phyloP scores from a whole-genome alignment of 1,140 invertebrate species.

The Drosophila repletoides region DNA sequence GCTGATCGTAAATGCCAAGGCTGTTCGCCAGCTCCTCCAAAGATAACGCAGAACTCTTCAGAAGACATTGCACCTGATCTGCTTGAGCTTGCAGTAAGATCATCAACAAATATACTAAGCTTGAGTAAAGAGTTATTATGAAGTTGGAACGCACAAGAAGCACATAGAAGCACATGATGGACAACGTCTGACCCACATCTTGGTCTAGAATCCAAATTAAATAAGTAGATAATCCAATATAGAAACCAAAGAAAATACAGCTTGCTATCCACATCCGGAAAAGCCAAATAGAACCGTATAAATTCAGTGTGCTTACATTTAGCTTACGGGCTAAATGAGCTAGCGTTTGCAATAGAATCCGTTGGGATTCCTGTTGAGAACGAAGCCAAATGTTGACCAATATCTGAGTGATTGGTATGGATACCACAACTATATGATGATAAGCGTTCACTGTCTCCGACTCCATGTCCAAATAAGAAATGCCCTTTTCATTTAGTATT shows the following conservation, averaged over 20 bases:
- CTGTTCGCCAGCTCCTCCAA: neutral
- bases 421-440: neutral
- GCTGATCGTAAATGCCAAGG: constrained; percentile 1
- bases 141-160: neutral
- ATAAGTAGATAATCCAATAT: neutral
- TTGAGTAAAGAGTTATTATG: constrained; percentile 3
- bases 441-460: neutral
- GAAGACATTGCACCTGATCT: neutral
- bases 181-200: neutral
- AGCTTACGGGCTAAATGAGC: neutral
- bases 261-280: neutral
- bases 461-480: neutral
- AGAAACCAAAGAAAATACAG: neutral
- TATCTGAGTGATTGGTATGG: neutral
- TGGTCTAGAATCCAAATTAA: neutral
- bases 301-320: neutral
- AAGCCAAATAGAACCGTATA: neutral
- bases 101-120: neutral
- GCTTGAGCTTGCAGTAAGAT: neutral
- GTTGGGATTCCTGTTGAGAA: constrained; percentile 5
- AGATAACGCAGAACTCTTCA: neutral
- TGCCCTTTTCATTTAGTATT: neutral
- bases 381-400: constrained; percentile 1
- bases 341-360: neutral
- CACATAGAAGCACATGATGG: neutral